Percentiles rank a stretch among this genome's conserved stretches.
These are phyloP conservation scores for Petrosia ficiformis DNA, from an alignment of 37 sponge, comb jelly and placozoan genomes.

Conservation along the genomic window DNA sequence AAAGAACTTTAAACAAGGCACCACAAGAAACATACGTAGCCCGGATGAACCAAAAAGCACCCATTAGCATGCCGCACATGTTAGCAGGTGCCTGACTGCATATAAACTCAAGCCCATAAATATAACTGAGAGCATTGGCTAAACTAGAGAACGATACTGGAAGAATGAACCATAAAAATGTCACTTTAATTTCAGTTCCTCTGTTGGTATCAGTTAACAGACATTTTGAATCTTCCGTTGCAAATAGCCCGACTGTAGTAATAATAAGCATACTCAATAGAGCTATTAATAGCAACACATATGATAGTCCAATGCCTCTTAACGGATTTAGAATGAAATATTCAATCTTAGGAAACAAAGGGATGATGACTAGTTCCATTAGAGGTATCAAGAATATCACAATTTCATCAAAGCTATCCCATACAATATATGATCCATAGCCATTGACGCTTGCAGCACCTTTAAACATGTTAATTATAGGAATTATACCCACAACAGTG, in stretches of 20 bases:
- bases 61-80: background rate
- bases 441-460: background rate
- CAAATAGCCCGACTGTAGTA: background rate
- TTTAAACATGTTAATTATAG: background rate
- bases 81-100: background rate
- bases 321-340: background rate
- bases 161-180: background rate
- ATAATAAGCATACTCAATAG: background rate
- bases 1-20: background rate
- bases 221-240: too few relatives aligned
- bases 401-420: background rate
- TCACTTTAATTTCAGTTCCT: too few relatives aligned
- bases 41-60: background rate
- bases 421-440: background rate
- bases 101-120: background rate
- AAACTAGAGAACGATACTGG: background rate
- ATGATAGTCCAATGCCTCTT: background rate
- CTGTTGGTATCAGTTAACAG: too few relatives aligned
- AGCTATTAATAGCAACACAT: background rate
- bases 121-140: background rate
- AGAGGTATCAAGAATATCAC: background rate
- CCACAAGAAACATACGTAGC: background rate
- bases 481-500: background rate
- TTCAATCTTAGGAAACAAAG: constrained; percentile 12
- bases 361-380: background rate